Percentiles rank a stretch among this genome's conserved stretches.
phyloP scores from a whole-genome alignment of 1,140 invertebrate species.

The Drosophila erecta region DNA sequence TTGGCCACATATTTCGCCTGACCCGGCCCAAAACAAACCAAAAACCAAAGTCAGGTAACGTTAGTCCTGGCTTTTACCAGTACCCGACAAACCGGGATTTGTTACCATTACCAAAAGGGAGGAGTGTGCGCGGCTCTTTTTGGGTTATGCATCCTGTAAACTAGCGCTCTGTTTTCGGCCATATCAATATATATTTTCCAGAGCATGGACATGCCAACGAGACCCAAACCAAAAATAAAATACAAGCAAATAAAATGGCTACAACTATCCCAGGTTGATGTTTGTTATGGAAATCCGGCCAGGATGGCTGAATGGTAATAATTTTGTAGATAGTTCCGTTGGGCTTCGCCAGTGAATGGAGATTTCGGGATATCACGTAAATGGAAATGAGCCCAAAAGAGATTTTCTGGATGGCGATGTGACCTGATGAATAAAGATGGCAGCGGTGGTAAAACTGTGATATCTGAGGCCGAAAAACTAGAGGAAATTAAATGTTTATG shows the following conservation, averaged over 20 bases:
- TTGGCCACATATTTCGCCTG: constrained; percentile 81
- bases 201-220: constrained; percentile 15
- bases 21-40: constrained; percentile 22
- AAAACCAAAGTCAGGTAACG: constrained; percentile 52
- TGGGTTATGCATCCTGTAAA: constrained; percentile 39
- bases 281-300: constrained; percentile 69
- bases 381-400: constrained; percentile 58
- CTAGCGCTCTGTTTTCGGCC: constrained; percentile 30
- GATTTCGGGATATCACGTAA: constrained; percentile 41
- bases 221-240: constrained; percentile 20
- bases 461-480: background rate
- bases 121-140: constrained; percentile 20
- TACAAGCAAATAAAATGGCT: constrained; percentile 32
- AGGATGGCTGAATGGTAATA: constrained; percentile 50
- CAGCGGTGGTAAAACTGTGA: constrained; percentile 7
- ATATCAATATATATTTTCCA: constrained; percentile 48
- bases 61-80: constrained; percentile 43
- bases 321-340: constrained; percentile 52
- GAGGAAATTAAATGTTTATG: background rate
- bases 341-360: constrained; percentile 7
- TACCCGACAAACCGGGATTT: constrained; percentile 12
- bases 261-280: constrained; percentile 63
- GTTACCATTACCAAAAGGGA: constrained; percentile 4
- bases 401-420: constrained; percentile 21
- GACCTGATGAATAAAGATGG: constrained; percentile 17